A percentile compares a stretch with the other conserved stretches of the same genome.
These are phyloP conservation scores for Coenonympha arcania DNA, from an alignment of 2,888 invertebrate species.

Conservation along the genomic window DNA sequence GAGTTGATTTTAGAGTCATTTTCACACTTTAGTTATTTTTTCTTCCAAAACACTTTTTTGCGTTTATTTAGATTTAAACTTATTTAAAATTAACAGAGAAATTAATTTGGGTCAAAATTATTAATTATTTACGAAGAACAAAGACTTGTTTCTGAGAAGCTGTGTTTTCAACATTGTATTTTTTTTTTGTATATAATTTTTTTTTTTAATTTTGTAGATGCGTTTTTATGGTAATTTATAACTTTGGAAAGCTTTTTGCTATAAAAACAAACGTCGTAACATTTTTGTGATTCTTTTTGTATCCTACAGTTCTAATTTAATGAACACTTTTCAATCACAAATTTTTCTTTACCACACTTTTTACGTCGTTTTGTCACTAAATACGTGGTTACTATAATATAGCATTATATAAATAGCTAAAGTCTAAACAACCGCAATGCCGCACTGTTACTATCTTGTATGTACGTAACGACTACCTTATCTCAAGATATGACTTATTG, in stretches of 20 bases:
- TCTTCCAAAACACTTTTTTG: background rate
- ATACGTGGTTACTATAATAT: background rate
- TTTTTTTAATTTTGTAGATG: too few species aligned
- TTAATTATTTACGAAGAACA: background rate
- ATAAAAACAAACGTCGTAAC: too few species aligned
- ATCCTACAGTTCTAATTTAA: background rate
- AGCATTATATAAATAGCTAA: background rate
- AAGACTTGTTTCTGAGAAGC: background rate
- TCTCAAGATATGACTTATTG: conserved; percentile 30
- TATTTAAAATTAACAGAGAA: background rate
- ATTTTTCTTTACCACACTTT: background rate
- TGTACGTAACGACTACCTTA: conserved; percentile 19
- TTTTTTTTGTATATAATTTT: too few species aligned
- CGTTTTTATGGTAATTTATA: too few species aligned
- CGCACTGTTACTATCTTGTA: conserved; percentile 26
- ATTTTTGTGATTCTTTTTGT: background rate
- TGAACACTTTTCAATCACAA: background rate
- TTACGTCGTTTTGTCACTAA: background rate
- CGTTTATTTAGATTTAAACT: background rate
- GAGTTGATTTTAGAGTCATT: conserved; percentile 39
- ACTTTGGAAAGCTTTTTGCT: too few species aligned
- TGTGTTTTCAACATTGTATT: background rate
- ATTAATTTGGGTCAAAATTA: background rate
- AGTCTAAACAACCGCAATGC: conserved; percentile 23
- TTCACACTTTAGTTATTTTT: conserved; percentile 22